phyloP scores from a whole-genome alignment of 2,888 invertebrate genomes.

The Lamellibrachia columna region DNA sequence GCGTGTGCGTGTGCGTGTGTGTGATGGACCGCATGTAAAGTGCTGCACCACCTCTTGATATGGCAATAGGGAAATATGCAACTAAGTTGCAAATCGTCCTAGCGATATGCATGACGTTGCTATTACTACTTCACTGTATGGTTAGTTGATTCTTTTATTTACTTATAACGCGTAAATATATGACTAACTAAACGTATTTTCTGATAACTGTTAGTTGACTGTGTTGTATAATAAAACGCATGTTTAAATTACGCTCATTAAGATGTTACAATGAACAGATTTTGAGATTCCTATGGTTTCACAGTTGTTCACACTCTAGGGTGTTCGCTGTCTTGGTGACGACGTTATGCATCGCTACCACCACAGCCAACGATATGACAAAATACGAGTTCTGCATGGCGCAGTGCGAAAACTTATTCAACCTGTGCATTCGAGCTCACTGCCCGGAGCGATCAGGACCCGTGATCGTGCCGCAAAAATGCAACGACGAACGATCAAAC shows the following conservation, averaged over 20 bases:
- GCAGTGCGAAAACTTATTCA: not conserved
- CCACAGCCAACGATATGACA: not conserved
- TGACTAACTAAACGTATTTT: not conserved
- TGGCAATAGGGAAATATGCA: not conserved
- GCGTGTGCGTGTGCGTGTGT: not conserved
- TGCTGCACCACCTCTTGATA: not conserved
- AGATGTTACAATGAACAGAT: not conserved
- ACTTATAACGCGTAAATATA: not conserved
- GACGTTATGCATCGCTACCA: not conserved
- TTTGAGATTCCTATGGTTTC: not conserved
- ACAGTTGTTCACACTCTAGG: not conserved
- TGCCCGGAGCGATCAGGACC: not conserved
- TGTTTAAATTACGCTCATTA: not conserved
- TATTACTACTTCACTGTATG: not conserved
- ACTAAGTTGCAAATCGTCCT: not conserved
- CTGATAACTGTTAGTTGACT: not conserved
- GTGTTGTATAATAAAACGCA: not conserved
- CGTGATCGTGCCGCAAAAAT: not conserved
- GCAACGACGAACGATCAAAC: not conserved
- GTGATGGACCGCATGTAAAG: not conserved
- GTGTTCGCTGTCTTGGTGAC: not conserved
- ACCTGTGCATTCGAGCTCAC: not conserved
- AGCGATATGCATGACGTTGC: not conserved
- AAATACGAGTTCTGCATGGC: not conserved
- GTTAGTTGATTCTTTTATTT: not conserved